These are phyloP conservation scores for Urosaurus nigricauda DNA, from an alignment of 2,797 vertebrate genomes.

Conservation along the genomic window DNA sequence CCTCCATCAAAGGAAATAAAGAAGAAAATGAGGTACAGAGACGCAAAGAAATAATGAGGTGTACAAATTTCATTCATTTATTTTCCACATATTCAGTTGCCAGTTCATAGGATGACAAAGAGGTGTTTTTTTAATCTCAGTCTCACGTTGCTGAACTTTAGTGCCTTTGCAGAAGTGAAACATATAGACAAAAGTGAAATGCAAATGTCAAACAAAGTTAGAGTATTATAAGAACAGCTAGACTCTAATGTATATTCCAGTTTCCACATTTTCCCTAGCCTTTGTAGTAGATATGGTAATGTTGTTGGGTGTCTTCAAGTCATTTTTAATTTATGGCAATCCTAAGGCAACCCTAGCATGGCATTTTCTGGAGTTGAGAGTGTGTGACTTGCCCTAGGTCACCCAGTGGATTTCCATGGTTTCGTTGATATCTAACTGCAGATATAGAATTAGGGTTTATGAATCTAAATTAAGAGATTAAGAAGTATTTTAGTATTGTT, in stretches of 20 bases:
- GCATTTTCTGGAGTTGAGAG: too few relatives aligned
- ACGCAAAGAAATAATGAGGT: not conserved
- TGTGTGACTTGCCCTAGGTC: too few relatives aligned
- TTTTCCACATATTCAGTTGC: not conserved
- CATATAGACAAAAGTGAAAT: not conserved
- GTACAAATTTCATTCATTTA: not conserved
- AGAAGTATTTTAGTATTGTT: conserved; percentile 8
- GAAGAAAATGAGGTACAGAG: not conserved
- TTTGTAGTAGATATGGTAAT: not conserved
- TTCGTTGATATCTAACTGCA: conserved; percentile 7
- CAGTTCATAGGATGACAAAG: not conserved
- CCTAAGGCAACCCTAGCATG: too few relatives aligned
- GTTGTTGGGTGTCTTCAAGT: too few relatives aligned
- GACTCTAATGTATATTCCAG: not conserved
- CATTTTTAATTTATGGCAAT: too few relatives aligned
- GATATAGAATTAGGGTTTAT: not conserved
- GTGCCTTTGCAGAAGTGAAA: not conserved
- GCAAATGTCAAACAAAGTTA: not conserved
- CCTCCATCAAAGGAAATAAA: not conserved
- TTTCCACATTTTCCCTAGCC: conserved; percentile 3
- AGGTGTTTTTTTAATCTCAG: too few relatives aligned
- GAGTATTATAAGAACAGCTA: not conserved
- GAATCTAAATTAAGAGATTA: conserved; percentile 19
- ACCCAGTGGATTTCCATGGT: too few relatives aligned
- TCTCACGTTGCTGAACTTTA: conserved; percentile 4